Base-by-base conservation (phyloP, 2,797 vertebrate genomes). In the Lepidocolaptes lacrymiger region DNA sequence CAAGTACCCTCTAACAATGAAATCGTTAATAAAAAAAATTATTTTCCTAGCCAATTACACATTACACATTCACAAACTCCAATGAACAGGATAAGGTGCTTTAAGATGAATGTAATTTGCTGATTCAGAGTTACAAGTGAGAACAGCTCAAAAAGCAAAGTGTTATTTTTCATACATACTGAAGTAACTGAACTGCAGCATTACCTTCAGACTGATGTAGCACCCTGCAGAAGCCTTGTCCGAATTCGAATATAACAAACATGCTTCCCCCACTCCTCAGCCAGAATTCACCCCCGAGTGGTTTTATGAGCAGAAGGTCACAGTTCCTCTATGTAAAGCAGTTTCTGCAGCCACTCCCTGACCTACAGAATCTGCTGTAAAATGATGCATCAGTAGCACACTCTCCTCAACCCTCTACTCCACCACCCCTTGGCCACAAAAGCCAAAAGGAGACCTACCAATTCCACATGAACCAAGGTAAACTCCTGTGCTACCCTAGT, bases 271-370 rank as follows among this genome's bases (percentile, higher is more conserved):
- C 10, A 1, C 8, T 66, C 24, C 54, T 77, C 7, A 3, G 28
- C 16, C 24, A 44, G 21, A 92, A 83, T 39, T 64, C 51, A 68
- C 32, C 19, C 49, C 51, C 23, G 22, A 68, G 12, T 3, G 5
- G 30, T 11, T 51, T 76, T 37, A 52, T 2, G 11, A 89, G 32
- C n/a, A 26, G 37, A 39, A 82, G 15, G 12, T 67, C 58, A 30
- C 59, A 39, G 43, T 39, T 72, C 21, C 44, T 3, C 0, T 3
- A 26, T 0, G 24, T 20, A 10, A 80, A 46, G 32, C 0, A 0
- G 11, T 39, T 87, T 76, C 61, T n/a, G 49, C 27, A 67, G 80
- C 20, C 34, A 37, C 28, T 8, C 20, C 12, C 48, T 39, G 27
- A 14, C 20, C 21, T 19, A 36, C 9, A 43, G 26, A 61, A 63